Conservation (phyloP, 2,797 vertebrate genomes). For the Enteromius unitaeniatus region DNA sequence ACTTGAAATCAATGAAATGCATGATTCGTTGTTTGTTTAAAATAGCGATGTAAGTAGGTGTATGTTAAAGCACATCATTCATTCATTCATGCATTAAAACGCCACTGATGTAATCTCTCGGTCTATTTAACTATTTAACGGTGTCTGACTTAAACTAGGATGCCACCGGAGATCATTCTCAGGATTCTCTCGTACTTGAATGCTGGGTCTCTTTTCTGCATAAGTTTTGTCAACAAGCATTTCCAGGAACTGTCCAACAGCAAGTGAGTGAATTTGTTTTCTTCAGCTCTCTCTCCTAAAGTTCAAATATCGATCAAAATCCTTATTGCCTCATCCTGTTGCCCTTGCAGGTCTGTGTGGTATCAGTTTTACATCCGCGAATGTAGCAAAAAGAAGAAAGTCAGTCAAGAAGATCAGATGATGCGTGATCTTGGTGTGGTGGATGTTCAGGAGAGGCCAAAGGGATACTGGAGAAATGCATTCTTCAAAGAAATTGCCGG, state of each 20-base stretch:
- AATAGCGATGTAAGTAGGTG: neutral
- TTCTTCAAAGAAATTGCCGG: constrained; percentile 78
- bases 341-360: constrained; percentile 81
- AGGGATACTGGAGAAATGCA: constrained; percentile 85
- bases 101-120: neutral
- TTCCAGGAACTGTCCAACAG: constrained; percentile 83
- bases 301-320: neutral
- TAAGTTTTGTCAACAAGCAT: constrained; percentile 80
- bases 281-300: neutral
- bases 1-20: neutral
- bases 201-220: constrained; percentile 76
- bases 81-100: neutral
- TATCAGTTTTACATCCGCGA: constrained; percentile 76
- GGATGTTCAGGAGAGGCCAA: constrained; percentile 65
- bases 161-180: constrained; percentile 84
- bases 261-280: constrained; percentile 80
- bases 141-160: constrained; percentile 69
- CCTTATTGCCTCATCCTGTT: neutral
- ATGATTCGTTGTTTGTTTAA: neutral
- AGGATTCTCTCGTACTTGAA: constrained; percentile 89
- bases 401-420: constrained; percentile 56
- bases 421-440: constrained; percentile 53
- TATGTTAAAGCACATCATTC: neutral
- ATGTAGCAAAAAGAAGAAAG: constrained; percentile 67
- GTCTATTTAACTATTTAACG: neutral